These are phyloP conservation scores for Neosilurus hyrtlii DNA, from an alignment of 2,797 vertebrate species.

Conservation along the genomic window DNA sequence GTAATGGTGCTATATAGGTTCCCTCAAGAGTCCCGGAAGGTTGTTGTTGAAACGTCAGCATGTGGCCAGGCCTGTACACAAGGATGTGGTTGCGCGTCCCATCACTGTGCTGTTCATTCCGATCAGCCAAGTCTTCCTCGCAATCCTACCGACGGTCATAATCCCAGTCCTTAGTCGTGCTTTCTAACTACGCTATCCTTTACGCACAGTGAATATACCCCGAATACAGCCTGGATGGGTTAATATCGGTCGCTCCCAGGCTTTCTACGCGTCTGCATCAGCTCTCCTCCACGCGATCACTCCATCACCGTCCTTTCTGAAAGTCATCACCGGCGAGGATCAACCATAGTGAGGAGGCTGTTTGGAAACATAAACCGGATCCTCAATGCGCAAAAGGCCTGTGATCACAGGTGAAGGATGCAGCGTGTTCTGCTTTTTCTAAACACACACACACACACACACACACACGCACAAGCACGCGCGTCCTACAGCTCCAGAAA, in stretches of 20 bases:
- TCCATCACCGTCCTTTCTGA: conserved; percentile 12
- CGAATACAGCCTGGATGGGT: neutral
- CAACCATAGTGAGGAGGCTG: neutral
- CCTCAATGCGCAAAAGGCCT: conserved; percentile 43
- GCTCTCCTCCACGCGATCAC: neutral
- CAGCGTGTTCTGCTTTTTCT: conserved; percentile 43
- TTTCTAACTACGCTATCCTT: neutral
- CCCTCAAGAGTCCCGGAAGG: conserved; percentile 2
- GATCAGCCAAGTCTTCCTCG: neutral
- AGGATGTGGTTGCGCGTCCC: conserved; percentile 18
- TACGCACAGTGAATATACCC: conserved; percentile 8
- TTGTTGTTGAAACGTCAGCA: conserved; percentile 9
- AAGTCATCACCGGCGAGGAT: conserved; percentile 10
- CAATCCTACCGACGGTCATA: neutral
- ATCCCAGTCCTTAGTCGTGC: neutral
- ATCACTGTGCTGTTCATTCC: conserved; percentile 4
- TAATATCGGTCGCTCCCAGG: neutral
- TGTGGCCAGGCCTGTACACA: conserved; percentile 44
- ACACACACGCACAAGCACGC: neutral
- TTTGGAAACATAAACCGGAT: conserved; percentile 21
- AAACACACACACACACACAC: conserved; percentile 1
- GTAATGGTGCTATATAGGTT: neutral
- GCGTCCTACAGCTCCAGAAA: conserved; percentile 15
- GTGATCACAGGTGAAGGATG: conserved; percentile 47
- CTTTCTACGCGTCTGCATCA: conserved; percentile 33